Evolutionary conservation across 2,797 vertebrate genomes (phyloP).

Genomic region (Rhinogobio ventralis): DNA sequence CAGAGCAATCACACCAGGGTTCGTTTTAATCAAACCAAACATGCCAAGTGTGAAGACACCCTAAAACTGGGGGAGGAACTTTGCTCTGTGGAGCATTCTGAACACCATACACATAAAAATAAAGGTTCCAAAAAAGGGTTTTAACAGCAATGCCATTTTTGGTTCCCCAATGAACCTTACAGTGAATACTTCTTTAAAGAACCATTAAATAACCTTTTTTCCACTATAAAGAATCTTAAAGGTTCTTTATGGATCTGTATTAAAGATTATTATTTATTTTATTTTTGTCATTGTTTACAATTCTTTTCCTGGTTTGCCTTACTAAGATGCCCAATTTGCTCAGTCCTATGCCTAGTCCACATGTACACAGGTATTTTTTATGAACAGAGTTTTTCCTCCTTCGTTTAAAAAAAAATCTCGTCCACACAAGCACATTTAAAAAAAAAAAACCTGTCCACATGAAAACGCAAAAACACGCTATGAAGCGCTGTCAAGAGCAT

Average conservation of each 20-base stretch:
- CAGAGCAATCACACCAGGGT: too few relatives aligned
- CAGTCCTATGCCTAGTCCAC: not conserved
- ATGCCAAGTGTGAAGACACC: too few relatives aligned
- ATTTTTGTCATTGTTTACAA: not conserved
- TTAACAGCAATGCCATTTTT: not conserved
- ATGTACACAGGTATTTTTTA: too few relatives aligned
- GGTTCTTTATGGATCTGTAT: not conserved
- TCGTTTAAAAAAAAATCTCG: too few relatives aligned
- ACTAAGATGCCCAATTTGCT: not conserved
- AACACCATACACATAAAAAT: not conserved
- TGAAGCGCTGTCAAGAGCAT: too few relatives aligned
- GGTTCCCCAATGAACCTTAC: not conserved
- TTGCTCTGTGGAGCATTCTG: not conserved
- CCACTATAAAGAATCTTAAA: not conserved
- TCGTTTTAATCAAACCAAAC: too few relatives aligned
- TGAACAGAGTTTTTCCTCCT: too few relatives aligned
- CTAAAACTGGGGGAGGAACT: not conserved
- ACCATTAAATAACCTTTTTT: not conserved
- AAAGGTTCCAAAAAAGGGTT: not conserved
- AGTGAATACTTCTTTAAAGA: not conserved
- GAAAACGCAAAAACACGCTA: too few relatives aligned
- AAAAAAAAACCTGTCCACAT: too few relatives aligned
- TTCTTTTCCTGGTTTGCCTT: not conserved
- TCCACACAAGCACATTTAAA: too few relatives aligned
- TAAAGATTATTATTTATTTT: not conserved